Conservation (phyloP, 2,888 invertebrate genomes). For the Psylliodes chrysocephalus region DNA sequence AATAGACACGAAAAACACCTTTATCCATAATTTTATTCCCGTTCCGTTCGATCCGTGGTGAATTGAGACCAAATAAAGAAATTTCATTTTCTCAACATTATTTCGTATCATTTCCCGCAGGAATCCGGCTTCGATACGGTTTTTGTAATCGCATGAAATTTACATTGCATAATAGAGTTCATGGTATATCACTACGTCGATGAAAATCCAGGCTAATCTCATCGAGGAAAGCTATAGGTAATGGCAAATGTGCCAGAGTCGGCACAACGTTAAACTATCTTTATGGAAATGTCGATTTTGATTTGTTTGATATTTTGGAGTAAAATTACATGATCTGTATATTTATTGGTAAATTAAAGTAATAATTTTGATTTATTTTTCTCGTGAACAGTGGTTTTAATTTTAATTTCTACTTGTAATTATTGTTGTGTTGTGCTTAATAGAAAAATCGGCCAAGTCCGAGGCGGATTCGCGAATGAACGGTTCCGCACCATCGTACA, state of each 20-base stretch:
- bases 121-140: constrained; percentile 26
- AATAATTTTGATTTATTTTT: too few relatives aligned
- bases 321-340: too few relatives aligned
- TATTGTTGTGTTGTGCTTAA: too few relatives aligned
- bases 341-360: too few relatives aligned
- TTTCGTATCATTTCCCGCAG: constrained; percentile 27
- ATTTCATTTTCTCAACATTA: constrained; percentile 30
- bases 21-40: neutral
- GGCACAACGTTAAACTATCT: neutral
- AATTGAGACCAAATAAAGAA: constrained; percentile 21
- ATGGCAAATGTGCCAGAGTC: neutral
- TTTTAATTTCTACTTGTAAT: too few relatives aligned
- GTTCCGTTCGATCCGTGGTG: neutral
- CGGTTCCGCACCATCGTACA: too few relatives aligned
- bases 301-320: neutral
- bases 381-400: too few relatives aligned
- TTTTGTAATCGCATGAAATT: constrained; percentile 37
- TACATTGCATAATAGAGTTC: constrained; percentile 39
- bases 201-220: constrained; percentile 24
- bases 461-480: too few relatives aligned
- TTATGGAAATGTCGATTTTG: neutral
- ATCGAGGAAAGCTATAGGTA: constrained; percentile 4
- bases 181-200: constrained; percentile 29
- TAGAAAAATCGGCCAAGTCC: too few relatives aligned
- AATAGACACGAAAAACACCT: neutral